Evolutionary conservation across 2,113 vertebrate species (phyloP).

Genomic region (Alethe diademata): DNA sequence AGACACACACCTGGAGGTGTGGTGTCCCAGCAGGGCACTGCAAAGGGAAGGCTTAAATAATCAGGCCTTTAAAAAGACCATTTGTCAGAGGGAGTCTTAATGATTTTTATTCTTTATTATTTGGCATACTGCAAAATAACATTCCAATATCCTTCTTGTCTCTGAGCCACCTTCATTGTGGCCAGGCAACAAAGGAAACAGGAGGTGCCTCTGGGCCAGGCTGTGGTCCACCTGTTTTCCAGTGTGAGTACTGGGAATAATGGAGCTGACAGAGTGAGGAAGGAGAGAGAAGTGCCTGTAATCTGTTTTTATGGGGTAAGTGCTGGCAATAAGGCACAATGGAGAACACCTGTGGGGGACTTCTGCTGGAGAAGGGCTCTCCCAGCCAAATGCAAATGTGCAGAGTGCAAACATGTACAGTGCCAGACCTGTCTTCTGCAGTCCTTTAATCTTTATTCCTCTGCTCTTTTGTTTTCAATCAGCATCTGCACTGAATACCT

Average conservation of each 20-base stretch:
- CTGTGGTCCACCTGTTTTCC: not conserved
- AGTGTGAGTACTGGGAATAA: not conserved
- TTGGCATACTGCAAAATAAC: not conserved
- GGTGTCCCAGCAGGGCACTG: not conserved
- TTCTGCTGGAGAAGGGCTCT: not conserved
- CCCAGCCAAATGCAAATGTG: not conserved
- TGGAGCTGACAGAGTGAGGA: not conserved
- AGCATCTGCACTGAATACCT: not conserved
- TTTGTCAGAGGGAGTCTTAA: fast-evolving
- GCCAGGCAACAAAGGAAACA: not conserved
- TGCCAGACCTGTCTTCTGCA: not conserved
- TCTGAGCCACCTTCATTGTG: not conserved
- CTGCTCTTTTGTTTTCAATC: not conserved
- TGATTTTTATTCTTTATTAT: not conserved
- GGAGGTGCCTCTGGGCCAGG: not conserved
- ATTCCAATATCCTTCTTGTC: not conserved
- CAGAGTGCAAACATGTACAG: not conserved
- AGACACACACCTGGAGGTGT: not conserved
- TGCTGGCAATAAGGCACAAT: not conserved
- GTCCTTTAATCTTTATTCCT: not conserved
- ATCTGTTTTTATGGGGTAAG: not conserved
- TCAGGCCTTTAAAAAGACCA: not conserved
- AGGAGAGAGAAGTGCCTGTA: not conserved
- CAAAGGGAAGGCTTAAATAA: not conserved
- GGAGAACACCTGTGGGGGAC: not conserved